Evolutionary conservation across 2,113 vertebrate species (phyloP).

Genomic region (Jaculus jaculus): DNA sequence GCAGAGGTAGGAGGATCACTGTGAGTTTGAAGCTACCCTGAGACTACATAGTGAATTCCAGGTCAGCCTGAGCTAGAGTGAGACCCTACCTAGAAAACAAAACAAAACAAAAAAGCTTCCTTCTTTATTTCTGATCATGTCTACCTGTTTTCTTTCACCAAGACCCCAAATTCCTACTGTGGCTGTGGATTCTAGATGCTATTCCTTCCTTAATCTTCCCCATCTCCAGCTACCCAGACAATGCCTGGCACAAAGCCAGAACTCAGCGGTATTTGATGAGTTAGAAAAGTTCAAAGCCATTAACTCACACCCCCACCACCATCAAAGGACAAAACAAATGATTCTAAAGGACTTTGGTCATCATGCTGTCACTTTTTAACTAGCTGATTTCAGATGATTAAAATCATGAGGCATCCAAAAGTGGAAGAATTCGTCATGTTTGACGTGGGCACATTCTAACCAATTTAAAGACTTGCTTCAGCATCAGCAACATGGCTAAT

Average conservation of each 20-base stretch:
- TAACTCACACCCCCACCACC: not conserved
- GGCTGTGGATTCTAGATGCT: not conserved
- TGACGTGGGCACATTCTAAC: slow-evolving; percentile 77
- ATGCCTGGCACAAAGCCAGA: not conserved
- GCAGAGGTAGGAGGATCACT: too few species aligned
- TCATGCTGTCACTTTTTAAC: slow-evolving; percentile 64
- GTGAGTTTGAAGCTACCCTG: too few species aligned
- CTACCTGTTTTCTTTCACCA: not conserved
- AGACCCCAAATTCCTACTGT: not conserved
- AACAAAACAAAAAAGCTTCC: not conserved
- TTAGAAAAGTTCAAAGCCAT: slow-evolving; percentile 14
- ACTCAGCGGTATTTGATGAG: not conserved
- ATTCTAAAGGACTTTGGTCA: slow-evolving; percentile 40
- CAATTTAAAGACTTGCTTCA: slow-evolving; percentile 80
- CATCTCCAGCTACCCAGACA: not conserved
- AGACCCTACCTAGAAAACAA: too few species aligned
- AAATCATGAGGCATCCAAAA: slow-evolving; percentile 79
- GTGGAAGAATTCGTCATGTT: slow-evolving; percentile 76
- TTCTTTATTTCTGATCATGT: not conserved
- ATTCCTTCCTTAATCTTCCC: not conserved
- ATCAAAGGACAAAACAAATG: slow-evolving; percentile 21
- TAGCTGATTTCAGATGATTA: slow-evolving; percentile 72
- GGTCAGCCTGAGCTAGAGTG: too few species aligned
- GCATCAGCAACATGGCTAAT: slow-evolving; percentile 75
- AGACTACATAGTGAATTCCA: too few species aligned